phyloP scores from a whole-genome alignment of 2,888 invertebrate species.

The Campopleginae sp. region DNA sequence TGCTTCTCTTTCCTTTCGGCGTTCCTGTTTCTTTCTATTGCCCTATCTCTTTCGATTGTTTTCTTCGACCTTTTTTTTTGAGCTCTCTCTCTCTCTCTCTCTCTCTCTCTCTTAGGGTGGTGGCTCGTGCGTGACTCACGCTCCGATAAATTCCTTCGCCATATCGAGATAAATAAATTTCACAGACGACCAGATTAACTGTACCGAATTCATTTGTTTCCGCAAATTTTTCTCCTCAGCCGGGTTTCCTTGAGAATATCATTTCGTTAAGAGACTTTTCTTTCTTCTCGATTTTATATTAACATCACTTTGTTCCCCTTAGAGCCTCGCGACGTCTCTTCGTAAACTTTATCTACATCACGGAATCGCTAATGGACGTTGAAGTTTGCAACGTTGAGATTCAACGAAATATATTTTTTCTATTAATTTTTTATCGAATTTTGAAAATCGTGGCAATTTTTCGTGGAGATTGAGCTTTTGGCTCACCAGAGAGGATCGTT shows the following conservation, averaged over 20 bases:
- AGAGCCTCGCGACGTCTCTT: slow-evolving; percentile 1
- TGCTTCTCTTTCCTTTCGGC: neutral
- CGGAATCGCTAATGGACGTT: too few relatives aligned
- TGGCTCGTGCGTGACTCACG: slow-evolving; percentile 59
- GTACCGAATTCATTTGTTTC: neutral
- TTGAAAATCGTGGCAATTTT: too few relatives aligned
- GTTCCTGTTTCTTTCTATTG: neutral
- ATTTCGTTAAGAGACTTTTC: neutral
- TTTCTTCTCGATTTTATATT: neutral
- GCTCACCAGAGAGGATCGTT: too few relatives aligned
- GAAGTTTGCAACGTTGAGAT: slow-evolving; percentile 9
- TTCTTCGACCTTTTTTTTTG: slow-evolving; percentile 23
- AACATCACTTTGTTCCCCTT: neutral
- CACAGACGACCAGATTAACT: neutral
- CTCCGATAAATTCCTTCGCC: slow-evolving; percentile 26
- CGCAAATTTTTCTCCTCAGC: neutral
- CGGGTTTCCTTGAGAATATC: neutral
- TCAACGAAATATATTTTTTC: too few relatives aligned
- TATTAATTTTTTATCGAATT: too few relatives aligned
- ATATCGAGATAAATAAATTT: slow-evolving; percentile 13
- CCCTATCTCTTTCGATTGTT: slow-evolving; percentile 9
- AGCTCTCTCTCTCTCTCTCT: too few relatives aligned
- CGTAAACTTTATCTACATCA: slow-evolving; percentile 15
- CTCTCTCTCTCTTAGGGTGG: slow-evolving; percentile 48
- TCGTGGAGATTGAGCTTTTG: too few relatives aligned